Evolutionary conservation across 2,113 vertebrate species (phyloP).

Genomic region (Lontra canadensis): DNA sequence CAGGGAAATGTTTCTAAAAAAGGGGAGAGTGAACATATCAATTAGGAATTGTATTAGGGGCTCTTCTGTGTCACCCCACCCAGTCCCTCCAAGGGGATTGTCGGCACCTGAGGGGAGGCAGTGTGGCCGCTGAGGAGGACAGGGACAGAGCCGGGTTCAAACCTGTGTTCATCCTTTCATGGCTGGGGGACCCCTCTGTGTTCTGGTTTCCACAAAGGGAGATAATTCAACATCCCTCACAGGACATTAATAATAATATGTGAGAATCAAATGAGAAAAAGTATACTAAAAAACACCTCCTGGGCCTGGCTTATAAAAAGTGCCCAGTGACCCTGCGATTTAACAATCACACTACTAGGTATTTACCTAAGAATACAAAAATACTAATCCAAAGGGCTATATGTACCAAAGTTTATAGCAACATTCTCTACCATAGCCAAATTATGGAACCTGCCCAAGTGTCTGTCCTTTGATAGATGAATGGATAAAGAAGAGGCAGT

Average conservation of each 20-base stretch:
- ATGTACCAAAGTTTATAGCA: background rate
- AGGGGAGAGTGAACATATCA: background rate
- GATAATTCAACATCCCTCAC: background rate
- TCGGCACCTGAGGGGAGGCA: accelerated
- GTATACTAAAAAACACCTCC: background rate
- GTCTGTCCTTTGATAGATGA: background rate
- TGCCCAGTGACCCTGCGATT: background rate
- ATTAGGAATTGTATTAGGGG: background rate
- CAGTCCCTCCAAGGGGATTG: background rate
- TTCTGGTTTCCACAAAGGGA: background rate
- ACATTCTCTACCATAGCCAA: background rate
- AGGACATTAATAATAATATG: background rate
- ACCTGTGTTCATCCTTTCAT: too few species aligned
- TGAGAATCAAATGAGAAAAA: background rate
- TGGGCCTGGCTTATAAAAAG: background rate
- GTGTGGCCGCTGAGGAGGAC: background rate
- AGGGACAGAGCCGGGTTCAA: accelerated
- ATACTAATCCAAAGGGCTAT: background rate
- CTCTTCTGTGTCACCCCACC: background rate
- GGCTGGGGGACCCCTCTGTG: background rate
- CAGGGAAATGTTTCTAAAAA: background rate
- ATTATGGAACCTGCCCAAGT: background rate
- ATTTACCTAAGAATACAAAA: background rate
- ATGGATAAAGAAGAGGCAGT: background rate
- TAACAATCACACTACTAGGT: background rate